A percentile compares a stretch with the other conserved stretches of the same genome.
These are phyloP conservation scores for Hypsopygia costalis DNA, from an alignment of 2,888 invertebrate genomes.

Conservation along the genomic window DNA sequence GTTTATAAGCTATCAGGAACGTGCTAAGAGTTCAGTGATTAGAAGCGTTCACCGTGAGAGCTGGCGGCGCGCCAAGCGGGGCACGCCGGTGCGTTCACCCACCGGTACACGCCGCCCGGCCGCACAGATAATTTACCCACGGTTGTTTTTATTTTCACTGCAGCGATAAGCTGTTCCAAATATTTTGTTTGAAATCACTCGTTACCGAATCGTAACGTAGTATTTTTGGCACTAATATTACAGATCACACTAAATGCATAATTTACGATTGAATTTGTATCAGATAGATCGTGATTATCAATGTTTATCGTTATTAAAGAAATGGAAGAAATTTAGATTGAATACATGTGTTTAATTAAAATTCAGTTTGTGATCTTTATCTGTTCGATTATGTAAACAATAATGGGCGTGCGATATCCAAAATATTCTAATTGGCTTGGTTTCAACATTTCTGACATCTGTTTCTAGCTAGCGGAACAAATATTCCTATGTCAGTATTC, in stretches of 20 bases:
- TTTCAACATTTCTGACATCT: background rate
- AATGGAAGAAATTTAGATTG: too few species aligned
- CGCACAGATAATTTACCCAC: constrained; percentile 36
- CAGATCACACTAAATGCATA: too few species aligned
- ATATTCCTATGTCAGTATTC: too few species aligned
- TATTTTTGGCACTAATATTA: background rate
- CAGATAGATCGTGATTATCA: too few species aligned
- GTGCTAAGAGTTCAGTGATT: constrained; percentile 63
- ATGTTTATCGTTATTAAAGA: too few species aligned
- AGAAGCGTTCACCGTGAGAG: constrained; percentile 73
- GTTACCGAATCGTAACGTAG: background rate
- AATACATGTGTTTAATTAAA: too few species aligned
- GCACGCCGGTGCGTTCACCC: constrained; percentile 73
- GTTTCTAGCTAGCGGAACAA: too few species aligned
- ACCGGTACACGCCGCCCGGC: constrained; percentile 42
- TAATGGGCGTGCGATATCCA: background rate
- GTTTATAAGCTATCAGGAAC: constrained; percentile 65
- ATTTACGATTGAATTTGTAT: too few species aligned
- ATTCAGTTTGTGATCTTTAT: too few species aligned
- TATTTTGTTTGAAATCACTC: constrained; percentile 5
- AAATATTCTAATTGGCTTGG: background rate
- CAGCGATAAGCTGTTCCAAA: constrained; percentile 5
- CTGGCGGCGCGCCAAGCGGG: constrained; percentile 73
- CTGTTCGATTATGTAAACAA: background rate
- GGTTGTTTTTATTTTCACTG: constrained; percentile 47